These are phyloP conservation scores for Calycopis cecrops DNA, from an alignment of 1,140 invertebrate genomes.

Conservation along the genomic window DNA sequence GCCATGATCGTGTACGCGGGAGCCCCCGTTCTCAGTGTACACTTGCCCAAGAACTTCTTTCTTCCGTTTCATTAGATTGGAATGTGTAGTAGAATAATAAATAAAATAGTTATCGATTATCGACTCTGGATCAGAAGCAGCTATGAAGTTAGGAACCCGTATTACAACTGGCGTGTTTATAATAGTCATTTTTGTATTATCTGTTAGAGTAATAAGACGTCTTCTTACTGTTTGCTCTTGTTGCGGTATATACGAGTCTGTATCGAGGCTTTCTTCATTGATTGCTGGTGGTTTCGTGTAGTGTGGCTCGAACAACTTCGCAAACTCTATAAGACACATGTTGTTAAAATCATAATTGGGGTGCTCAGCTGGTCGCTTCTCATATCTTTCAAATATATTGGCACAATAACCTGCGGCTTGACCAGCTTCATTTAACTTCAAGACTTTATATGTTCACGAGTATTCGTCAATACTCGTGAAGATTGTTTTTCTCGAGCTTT, in stretches of 20 bases:
- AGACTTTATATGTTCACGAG: slow-evolving; percentile 39
- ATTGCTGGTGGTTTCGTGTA: slow-evolving; percentile 17
- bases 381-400: slow-evolving; percentile 54
- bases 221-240: slow-evolving; percentile 19
- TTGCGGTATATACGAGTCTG: slow-evolving; percentile 12
- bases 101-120: slow-evolving; percentile 34
- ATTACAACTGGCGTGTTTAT: slow-evolving; percentile 5
- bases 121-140: slow-evolving; percentile 13
- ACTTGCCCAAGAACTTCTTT: slow-evolving; percentile 55
- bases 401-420: slow-evolving; percentile 32
- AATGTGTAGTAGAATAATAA: slow-evolving; percentile 23
- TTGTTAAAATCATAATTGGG: slow-evolving; percentile 38
- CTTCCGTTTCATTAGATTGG: slow-evolving; percentile 37
- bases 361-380: slow-evolving; percentile 35
- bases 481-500: slow-evolving; percentile 36
- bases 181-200: slow-evolving; percentile 14
- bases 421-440: slow-evolving; percentile 38
- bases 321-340: slow-evolving; percentile 46
- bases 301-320: slow-evolving; percentile 42
- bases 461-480: slow-evolving; percentile 47
- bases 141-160: slow-evolving; percentile 8
- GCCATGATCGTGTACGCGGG: slow-evolving; percentile 35
- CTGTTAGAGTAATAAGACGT: slow-evolving; percentile 15
- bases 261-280: too few relatives aligned
- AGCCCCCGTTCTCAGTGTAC: slow-evolving; percentile 39